Evolutionary conservation across 2,113 vertebrate genomes (phyloP).

Genomic region (Pedetes capensis): DNA sequence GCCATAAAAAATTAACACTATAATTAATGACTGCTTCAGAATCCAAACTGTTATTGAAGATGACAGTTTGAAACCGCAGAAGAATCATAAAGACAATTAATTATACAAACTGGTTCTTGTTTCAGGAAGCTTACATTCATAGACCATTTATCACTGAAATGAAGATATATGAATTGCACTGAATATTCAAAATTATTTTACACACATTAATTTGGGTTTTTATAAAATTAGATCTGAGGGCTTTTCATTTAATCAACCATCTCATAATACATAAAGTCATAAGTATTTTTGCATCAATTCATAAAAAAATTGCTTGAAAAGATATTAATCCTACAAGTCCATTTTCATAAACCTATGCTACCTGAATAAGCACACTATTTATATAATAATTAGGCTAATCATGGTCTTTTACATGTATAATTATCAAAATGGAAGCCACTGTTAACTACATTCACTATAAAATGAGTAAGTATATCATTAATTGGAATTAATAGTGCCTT

Average conservation of each 20-base stretch:
- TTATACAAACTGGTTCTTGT: slow-evolving; percentile 74
- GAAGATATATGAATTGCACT: slow-evolving; percentile 56
- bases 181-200: slow-evolving; percentile 69
- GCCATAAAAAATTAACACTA: slow-evolving; percentile 74
- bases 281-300: slow-evolving; percentile 64
- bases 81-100: slow-evolving; percentile 74
- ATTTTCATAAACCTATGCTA: slow-evolving; percentile 60
- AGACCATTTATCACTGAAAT: slow-evolving; percentile 65
- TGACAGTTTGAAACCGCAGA: slow-evolving; percentile 78
- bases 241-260: slow-evolving; percentile 39
- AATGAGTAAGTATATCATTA: slow-evolving; percentile 63
- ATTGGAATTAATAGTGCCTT: slow-evolving; percentile 54
- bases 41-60: slow-evolving; percentile 77
- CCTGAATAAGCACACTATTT: slow-evolving; percentile 64
- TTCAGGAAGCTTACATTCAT: slow-evolving; percentile 69
- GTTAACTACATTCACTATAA: slow-evolving; percentile 39
- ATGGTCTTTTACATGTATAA: slow-evolving; percentile 58
- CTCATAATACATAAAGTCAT: slow-evolving; percentile 27
- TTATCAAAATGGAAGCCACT: slow-evolving; percentile 59
- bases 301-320: slow-evolving; percentile 42
- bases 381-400: slow-evolving; percentile 71
- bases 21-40: slow-evolving; percentile 79
- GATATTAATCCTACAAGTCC: slow-evolving; percentile 35
- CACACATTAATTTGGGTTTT: slow-evolving; percentile 60
- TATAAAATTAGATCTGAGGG: slow-evolving; percentile 56